phyloP scores from a whole-genome alignment of 2,797 vertebrate genomes.

The Tarsius wallacei region DNA sequence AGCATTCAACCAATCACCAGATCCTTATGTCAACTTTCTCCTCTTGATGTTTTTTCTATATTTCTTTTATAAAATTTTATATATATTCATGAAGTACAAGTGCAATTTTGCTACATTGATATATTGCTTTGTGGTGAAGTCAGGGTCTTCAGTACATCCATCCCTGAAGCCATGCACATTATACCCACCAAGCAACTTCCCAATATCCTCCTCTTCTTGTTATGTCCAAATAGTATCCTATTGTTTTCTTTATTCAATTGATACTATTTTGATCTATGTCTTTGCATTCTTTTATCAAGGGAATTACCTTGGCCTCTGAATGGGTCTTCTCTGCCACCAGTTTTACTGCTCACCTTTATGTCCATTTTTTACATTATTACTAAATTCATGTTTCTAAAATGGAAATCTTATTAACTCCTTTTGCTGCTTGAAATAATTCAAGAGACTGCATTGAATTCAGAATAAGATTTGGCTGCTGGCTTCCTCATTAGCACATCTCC shows the following conservation, averaged over 20 bases:
- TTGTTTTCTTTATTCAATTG: neutral
- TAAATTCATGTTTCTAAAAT: neutral
- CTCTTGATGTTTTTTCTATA: neutral
- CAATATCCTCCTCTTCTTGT: too few species aligned
- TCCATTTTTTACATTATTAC: neutral
- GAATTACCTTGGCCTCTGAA: neutral
- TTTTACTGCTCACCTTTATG: neutral
- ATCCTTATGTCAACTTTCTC: neutral
- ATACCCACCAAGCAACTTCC: too few species aligned
- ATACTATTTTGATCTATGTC: neutral
- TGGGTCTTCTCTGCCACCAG: neutral
- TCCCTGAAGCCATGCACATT: too few species aligned
- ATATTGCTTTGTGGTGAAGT: too few species aligned
- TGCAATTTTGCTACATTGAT: too few species aligned
- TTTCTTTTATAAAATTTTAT: too few species aligned
- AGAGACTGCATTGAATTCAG: neutral
- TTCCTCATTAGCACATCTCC: neutral
- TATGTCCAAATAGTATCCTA: too few species aligned
- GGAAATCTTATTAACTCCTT: neutral
- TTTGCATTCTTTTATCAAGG: neutral
- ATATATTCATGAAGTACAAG: too few species aligned
- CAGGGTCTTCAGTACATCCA: too few species aligned
- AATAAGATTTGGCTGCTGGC: neutral
- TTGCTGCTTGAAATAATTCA: neutral
- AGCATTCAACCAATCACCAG: neutral